These are phyloP conservation scores for Agraylea sexmaculata DNA, from an alignment of 1,140 invertebrate genomes.

Conservation along the genomic window DNA sequence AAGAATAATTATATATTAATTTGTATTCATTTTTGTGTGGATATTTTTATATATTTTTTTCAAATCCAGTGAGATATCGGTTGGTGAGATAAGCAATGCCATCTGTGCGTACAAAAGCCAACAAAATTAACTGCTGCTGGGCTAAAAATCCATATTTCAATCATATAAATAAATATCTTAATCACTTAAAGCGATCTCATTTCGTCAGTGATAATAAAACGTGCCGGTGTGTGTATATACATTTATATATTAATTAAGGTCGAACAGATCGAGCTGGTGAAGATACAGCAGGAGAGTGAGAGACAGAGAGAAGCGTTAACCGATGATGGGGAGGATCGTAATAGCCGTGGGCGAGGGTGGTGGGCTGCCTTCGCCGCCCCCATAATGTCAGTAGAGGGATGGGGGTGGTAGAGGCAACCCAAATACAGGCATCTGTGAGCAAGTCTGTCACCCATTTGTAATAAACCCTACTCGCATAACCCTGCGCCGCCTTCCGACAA, in stretches of 20 bases:
- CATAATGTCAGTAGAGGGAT: neutral
- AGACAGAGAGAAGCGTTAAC: neutral
- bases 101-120: conserved; percentile 11
- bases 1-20: no score
- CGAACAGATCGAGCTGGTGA: no score
- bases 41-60: no score
- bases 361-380: neutral
- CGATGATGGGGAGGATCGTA: conserved; percentile 2
- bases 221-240: no score
- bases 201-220: no score
- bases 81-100: no score
- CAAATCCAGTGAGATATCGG: conserved; percentile 1
- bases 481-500: conserved; percentile 6
- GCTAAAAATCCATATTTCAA: conserved; percentile 22
- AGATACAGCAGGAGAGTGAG: no score
- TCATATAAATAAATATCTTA: no score
- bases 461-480: conserved; percentile 15
- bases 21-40: no score
- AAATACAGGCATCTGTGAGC: conserved; percentile 20
- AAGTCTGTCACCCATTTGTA: conserved; percentile 21
- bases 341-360: conserved; percentile 3
- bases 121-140: conserved; percentile 12
- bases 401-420: conserved; percentile 5
- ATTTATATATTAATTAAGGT: no score
- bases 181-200: no score